Evolutionary conservation across 2,113 vertebrate genomes (phyloP).

Genomic region (Alouatta palliata): DNA sequence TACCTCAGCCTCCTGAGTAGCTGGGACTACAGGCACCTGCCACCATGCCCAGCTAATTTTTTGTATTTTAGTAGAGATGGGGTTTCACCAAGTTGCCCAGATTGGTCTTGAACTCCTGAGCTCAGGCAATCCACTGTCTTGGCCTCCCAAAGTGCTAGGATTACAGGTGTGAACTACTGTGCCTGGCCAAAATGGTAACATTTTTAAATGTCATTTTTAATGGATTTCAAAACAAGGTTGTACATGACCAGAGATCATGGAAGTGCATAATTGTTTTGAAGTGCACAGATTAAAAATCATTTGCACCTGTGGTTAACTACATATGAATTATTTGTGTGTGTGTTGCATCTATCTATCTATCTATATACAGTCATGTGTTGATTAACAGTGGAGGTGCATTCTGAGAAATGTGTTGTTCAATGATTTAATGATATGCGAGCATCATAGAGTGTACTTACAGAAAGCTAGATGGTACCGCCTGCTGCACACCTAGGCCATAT

Average conservation of each 20-base stretch:
- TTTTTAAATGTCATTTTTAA: background rate
- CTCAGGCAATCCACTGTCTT: too few species aligned
- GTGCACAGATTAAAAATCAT: background rate
- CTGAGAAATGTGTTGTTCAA: background rate
- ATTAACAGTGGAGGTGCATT: background rate
- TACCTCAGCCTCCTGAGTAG: too few species aligned
- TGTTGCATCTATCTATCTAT: background rate
- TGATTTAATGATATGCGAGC: background rate
- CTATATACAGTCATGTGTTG: background rate
- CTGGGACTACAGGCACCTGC: too few species aligned
- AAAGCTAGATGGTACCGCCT: background rate
- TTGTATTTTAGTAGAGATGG: too few species aligned
- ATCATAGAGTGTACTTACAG: background rate
- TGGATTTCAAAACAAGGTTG: constrained; percentile 44
- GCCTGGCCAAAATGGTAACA: background rate
- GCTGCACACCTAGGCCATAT: background rate
- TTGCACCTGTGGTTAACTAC: background rate
- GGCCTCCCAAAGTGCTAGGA: too few species aligned
- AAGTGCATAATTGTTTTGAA: background rate
- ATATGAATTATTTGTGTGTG: background rate
- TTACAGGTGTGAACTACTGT: too few species aligned
- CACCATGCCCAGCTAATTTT: too few species aligned
- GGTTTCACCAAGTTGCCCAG: too few species aligned
- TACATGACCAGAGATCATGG: background rate
- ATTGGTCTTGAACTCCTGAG: too few species aligned